Percentiles rank a stretch among this genome's conserved stretches.
Evolutionary conservation across 2,113 vertebrate genomes (phyloP).

Genomic region (Progne subis): DNA sequence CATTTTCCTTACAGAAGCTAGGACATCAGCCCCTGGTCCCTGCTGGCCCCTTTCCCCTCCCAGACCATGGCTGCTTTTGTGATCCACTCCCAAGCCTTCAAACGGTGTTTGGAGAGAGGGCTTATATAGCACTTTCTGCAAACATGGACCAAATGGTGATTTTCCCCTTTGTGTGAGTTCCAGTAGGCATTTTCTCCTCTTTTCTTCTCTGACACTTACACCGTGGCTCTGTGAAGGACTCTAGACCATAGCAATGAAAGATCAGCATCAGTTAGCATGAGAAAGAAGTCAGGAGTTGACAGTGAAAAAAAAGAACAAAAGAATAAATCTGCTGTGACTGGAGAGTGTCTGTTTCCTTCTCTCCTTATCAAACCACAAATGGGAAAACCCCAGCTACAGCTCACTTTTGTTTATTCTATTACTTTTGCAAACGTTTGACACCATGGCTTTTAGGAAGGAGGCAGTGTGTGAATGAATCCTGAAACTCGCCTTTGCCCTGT

Average conservation of each 20-base stretch:
- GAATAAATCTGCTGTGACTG: neutral
- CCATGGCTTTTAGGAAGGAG: neutral
- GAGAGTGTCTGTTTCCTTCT: neutral
- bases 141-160: neutral
- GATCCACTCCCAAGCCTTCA: neutral
- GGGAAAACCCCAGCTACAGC: conserved; percentile 39
- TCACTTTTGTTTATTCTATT: neutral
- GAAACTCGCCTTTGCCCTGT: neutral
- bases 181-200: neutral
- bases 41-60: neutral
- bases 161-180: neutral
- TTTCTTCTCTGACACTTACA: neutral
- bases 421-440: neutral
- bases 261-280: neutral
- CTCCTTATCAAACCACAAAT: conserved; percentile 2
- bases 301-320: neutral
- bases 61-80: neutral
- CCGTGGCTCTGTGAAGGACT: neutral
- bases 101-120: neutral
- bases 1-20: neutral
- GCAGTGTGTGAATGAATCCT: neutral
- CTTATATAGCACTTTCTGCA: neutral
- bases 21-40: neutral
- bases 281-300: neutral
- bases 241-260: neutral